These are phyloP conservation scores for Acanthaster planci DNA, from an alignment of 35 echinoderm and acorn worm species.

Conservation along the genomic window DNA sequence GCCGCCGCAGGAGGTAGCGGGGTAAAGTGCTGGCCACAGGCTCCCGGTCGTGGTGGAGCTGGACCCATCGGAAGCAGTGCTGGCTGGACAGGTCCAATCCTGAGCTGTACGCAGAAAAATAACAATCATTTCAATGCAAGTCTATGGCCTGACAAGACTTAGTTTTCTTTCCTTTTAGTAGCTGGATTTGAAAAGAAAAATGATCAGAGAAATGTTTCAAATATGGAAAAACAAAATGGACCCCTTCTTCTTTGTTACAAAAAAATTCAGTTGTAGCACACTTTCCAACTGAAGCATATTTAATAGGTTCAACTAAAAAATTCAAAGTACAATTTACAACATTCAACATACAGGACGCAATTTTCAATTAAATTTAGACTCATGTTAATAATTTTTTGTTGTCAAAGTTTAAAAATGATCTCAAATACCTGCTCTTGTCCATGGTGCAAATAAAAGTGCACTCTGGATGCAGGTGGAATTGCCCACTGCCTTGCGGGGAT, in stretches of 20 bases:
- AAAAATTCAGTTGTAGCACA: background rate
- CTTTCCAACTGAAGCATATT: background rate
- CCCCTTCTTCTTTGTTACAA: no score
- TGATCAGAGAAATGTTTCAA: no score
- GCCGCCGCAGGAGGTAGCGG: constrained; percentile 56
- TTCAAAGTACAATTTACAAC: no score
- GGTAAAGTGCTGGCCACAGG: constrained; percentile 58
- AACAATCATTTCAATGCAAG: no score
- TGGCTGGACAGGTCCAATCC: constrained; percentile 77
- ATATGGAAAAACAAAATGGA: no score
- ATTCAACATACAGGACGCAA: no score
- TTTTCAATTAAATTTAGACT: no score
- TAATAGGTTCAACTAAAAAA: no score
- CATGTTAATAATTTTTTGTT: background rate
- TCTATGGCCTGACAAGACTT: no score
- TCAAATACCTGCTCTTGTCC: constrained; percentile 74
- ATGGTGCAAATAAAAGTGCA: constrained; percentile 80
- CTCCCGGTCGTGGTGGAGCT: constrained; percentile 78
- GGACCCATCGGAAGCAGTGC: constrained; percentile 91
- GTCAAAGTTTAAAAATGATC: background rate
- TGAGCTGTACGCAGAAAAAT: constrained; percentile 35
- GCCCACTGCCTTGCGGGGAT: constrained; percentile 33
- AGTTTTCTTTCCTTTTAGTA: no score
- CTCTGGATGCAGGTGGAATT: constrained; percentile 60
- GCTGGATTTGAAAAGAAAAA: no score